Base-by-base conservation (phyloP, 2,888 invertebrate species). In the Enchytraeus crypticus region DNA sequence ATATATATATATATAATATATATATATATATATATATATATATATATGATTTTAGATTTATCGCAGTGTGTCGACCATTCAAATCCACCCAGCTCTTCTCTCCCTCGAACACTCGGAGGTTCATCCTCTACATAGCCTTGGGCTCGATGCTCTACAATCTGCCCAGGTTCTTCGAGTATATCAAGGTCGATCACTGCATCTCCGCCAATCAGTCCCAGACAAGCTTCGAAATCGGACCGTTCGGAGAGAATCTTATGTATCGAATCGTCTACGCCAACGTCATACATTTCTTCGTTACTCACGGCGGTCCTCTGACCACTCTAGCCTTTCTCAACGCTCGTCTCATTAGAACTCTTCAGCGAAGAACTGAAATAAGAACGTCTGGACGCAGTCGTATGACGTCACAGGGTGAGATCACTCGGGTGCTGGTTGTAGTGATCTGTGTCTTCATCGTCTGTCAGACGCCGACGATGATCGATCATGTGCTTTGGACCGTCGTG, bases 381-480 rank as follows among this genome's bases (percentile, higher is more conserved):
- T 14, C 43, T 14, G 18, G 11, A 18, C 43, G 18, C 11, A 11
- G 18, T 14, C 27, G 34, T 62, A 33, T 57, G 53, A 3, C 60
- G 21, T 67, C 57, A 54, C 67, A 67, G 59, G 64, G 67, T 47
- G 67, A 67, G 55, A 53, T 67, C 33, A 66, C 67, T 1, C 53
- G 67, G 32, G 66, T 67, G 1, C 61, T 67, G 33, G 63, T 67
- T 1, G 67, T 61, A 5, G 67, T 67, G 18, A 60, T 67, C 5
- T 67, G 51, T 47, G 66, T 66, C 18, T 67, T 67, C 60, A 66
- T 67, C 38, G 57, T 43, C 53, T 67, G 67, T 46, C 67, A 67
- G 53, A 67, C 67, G 5, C 67, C 67, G n/a, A 67, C 67, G 14
- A 63, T 67, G 49, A 53, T 67, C 5, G 67, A 67, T 53, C 67